phyloP scores from a whole-genome alignment of 35 echinoderm and acorn worm genomes.

The Apostichopus californicus region DNA sequence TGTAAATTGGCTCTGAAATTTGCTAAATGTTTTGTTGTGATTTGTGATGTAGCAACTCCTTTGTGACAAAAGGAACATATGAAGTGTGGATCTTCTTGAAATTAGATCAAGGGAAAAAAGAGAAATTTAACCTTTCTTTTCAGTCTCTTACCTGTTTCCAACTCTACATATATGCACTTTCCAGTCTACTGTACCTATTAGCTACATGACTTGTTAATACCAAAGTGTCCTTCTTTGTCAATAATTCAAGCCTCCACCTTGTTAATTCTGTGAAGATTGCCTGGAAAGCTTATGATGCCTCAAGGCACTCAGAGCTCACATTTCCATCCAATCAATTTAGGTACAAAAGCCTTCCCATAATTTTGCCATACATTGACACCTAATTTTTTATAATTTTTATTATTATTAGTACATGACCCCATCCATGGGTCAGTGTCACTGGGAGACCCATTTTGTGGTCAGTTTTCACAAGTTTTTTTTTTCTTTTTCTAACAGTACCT shows the following conservation, averaged over 20 bases:
- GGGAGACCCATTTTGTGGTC: conserved; percentile 14
- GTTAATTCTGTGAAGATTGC: neutral
- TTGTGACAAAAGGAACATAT: no score
- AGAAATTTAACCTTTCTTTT: no score
- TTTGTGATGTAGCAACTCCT: no score
- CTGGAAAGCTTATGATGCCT: neutral
- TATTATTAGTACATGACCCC: neutral
- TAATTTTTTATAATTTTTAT: neutral
- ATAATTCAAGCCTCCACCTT: neutral
- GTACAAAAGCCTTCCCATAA: neutral
- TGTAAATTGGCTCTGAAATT: no score
- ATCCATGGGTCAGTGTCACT: conserved; percentile 33
- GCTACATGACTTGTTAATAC: no score
- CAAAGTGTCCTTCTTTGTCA: neutral
- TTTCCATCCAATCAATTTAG: conserved; percentile 10
- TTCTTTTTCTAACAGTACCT: neutral
- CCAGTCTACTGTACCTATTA: no score
- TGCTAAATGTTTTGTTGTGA: no score
- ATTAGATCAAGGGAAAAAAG: no score
- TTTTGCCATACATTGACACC: neutral
- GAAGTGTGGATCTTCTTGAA: no score
- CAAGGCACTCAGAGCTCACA: neutral
- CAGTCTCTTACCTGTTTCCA: no score
- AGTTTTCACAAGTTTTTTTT: conserved; percentile 6
- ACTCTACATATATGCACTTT: no score